A percentile compares a stretch with the other conserved stretches of the same genome.
Evolutionary conservation across 2,113 vertebrate species (phyloP).

Genomic region (Hucho hucho): DNA sequence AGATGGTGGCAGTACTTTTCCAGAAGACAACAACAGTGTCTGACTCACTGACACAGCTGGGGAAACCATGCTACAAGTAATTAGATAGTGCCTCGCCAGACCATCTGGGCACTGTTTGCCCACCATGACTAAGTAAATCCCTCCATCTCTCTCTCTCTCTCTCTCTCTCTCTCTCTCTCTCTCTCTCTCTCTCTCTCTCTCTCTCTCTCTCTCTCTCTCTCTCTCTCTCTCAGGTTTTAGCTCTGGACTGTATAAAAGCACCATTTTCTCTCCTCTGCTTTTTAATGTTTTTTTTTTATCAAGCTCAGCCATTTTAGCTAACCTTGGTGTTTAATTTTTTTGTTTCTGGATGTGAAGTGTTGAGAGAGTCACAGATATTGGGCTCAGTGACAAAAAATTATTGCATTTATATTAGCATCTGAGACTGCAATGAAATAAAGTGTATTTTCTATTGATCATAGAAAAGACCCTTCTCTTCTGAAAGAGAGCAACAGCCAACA

Average conservation of each 20-base stretch:
- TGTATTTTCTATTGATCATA: too few species aligned
- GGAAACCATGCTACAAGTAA: constrained; percentile 43
- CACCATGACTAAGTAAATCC: constrained; percentile 6
- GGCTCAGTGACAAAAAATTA: too few species aligned
- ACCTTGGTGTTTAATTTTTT: background rate
- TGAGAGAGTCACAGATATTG: too few species aligned
- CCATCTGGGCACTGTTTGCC: constrained; percentile 32
- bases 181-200: background rate
- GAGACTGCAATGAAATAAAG: too few species aligned
- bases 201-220: background rate
- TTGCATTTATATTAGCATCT: too few species aligned
- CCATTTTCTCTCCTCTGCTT: background rate
- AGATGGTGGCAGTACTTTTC: constrained; percentile 44
- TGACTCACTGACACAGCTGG: constrained; percentile 19
- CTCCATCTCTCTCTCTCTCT: background rate
- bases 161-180: background rate
- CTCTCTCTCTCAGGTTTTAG: background rate
- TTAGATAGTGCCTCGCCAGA: constrained; percentile 44
- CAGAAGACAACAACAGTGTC: constrained; percentile 11
- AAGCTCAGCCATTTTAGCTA: background rate
- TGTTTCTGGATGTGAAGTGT: background rate
- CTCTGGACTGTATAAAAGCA: background rate
- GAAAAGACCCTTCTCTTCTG: too few species aligned
- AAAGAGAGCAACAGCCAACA: too few species aligned
- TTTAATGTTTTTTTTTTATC: constrained; percentile 6